Evolutionary conservation across 2,797 vertebrate genomes (phyloP).

Genomic region (Pangasius sanitwongsei): DNA sequence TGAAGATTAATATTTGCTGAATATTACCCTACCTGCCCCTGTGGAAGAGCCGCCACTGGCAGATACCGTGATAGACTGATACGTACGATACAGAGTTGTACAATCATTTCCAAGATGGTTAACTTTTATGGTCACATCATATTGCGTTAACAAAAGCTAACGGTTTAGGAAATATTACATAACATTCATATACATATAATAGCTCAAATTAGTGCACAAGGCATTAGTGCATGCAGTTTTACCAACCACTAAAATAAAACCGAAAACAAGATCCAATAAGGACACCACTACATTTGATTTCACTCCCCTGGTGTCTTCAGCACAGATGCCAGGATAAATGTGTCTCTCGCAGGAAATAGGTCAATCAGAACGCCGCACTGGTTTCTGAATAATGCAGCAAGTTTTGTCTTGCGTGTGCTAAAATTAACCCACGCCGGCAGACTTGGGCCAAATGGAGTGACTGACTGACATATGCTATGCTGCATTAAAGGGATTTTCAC

Average conservation of each 20-base stretch:
- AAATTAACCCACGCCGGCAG: slow-evolving; percentile 6
- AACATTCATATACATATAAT: not conserved
- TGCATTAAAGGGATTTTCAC: not conserved
- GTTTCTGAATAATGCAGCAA: slow-evolving; percentile 54
- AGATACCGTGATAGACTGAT: too few species aligned
- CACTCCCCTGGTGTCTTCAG: slow-evolving; percentile 11
- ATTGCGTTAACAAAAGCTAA: not conserved
- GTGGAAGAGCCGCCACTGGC: too few species aligned
- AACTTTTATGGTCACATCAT: not conserved
- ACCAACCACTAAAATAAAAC: not conserved
- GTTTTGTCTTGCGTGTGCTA: slow-evolving; percentile 40
- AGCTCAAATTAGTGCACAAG: not conserved
- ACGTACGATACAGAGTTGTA: not conserved
- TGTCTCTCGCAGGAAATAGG: slow-evolving; percentile 47
- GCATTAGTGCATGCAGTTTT: not conserved
- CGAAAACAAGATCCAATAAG: not conserved
- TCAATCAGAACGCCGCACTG: slow-evolving; percentile 35
- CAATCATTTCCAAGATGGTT: not conserved
- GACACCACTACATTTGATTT: not conserved
- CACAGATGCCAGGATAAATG: slow-evolving; percentile 25
- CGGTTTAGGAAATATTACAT: not conserved
- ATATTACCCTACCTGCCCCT: too few species aligned
- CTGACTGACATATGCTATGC: not conserved
- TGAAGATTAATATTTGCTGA: too few species aligned
- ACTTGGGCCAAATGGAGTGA: not conserved